Evolutionary conservation across 2,113 vertebrate species (phyloP).

Genomic region (Xiphias gladius): DNA sequence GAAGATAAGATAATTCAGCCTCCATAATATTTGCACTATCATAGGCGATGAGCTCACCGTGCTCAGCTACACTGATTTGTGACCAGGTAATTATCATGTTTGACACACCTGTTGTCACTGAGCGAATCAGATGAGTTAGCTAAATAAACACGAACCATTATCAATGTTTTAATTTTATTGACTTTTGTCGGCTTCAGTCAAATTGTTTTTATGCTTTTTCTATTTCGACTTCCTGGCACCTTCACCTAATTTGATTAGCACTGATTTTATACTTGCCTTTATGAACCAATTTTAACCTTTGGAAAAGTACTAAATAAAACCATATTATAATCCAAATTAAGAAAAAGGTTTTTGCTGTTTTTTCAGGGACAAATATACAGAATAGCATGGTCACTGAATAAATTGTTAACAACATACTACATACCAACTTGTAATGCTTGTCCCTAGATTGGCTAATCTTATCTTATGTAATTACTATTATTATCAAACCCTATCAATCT

Average conservation of each 20-base stretch:
- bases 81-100: not conserved
- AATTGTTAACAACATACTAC: no score
- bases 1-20: slow-evolving; percentile 23
- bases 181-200: not conserved
- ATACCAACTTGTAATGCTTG: no score
- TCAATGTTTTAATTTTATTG: not conserved
- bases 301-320: not conserved
- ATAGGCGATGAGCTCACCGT: not conserved
- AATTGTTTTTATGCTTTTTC: not conserved
- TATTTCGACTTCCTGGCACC: not conserved
- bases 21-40: not conserved
- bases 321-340: not conserved
- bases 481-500: no score
- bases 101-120: not conserved
- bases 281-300: not conserved
- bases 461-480: no score
- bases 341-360: no score
- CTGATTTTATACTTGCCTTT: no score
- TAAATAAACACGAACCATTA: not conserved
- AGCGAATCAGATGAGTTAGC: not conserved
- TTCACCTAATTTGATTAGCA: not conserved
- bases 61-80: not conserved
- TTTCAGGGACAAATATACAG: no score
- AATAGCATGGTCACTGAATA: no score
- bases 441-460: no score